Conservation (phyloP, 2,797 vertebrate genomes). For the Gila robusta region DNA sequence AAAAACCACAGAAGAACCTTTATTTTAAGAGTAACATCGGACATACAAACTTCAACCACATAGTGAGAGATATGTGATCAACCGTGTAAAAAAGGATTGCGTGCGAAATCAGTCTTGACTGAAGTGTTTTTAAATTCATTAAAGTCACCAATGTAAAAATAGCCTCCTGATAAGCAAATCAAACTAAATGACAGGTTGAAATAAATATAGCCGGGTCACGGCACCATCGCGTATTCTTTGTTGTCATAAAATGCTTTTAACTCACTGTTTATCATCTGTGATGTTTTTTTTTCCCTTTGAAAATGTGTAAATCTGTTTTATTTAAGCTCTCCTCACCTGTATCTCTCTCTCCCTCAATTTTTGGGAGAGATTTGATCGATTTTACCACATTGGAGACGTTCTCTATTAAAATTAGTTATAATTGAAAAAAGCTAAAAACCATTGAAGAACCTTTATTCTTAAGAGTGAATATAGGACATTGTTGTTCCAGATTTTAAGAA, state of each 20-base stretch:
- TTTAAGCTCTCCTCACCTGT: constrained; percentile 1
- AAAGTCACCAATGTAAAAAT: constrained; percentile 2
- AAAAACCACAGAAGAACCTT: not conserved
- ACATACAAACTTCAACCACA: not conserved
- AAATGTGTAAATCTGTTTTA: constrained; percentile 15
- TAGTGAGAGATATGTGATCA: not conserved
- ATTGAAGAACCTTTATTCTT: not conserved
- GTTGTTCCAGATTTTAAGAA: not conserved
- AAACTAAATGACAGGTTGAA: not conserved
- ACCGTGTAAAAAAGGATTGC: not conserved
- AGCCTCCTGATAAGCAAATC: not conserved
- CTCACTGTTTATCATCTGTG: not conserved
- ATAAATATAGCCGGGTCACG: constrained; percentile 19
- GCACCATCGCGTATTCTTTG: not conserved
- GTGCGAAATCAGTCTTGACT: not conserved
- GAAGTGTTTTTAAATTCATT: not conserved
- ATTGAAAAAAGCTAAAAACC: not conserved
- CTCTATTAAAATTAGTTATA: constrained; percentile 85
- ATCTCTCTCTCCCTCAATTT: constrained; percentile 17
- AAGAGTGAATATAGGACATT: not conserved
- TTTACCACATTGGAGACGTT: constrained; percentile 99
- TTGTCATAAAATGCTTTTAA: constrained; percentile 11
- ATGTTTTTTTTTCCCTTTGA: not conserved
- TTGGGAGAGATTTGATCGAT: constrained; percentile 97
- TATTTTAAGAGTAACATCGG: not conserved